Percentiles rank a stretch among this genome's conserved stretches.
phyloP scores from a whole-genome alignment of 64 coral and sea anemone genomes.

The Actinia equina region DNA sequence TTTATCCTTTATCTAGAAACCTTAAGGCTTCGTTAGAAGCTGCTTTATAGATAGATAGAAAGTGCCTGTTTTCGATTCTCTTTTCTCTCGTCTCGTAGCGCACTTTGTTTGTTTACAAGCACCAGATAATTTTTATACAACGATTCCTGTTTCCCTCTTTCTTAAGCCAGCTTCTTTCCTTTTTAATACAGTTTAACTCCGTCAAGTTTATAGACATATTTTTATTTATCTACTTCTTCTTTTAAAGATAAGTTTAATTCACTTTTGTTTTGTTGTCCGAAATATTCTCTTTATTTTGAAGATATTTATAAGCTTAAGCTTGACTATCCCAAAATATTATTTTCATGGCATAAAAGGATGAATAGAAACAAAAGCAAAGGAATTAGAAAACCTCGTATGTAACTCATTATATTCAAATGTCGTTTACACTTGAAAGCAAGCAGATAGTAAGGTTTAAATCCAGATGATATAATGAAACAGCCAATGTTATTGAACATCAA shows the following conservation, averaged over 20 bases:
- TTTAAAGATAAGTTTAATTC: neutral
- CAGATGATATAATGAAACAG: too few relatives aligned
- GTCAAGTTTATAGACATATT: neutral
- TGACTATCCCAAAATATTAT: too few relatives aligned
- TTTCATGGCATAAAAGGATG: too few relatives aligned
- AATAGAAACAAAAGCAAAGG: too few relatives aligned
- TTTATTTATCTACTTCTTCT: neutral
- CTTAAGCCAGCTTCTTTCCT: neutral
- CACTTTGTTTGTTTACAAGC: constrained; percentile 1
- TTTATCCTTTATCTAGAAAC: neutral
- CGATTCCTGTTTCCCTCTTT: neutral
- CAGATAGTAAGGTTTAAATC: too few relatives aligned
- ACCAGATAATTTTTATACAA: neutral
- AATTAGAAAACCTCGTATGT: too few relatives aligned
- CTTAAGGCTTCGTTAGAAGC: neutral
- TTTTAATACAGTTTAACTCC: neutral
- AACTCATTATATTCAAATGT: too few relatives aligned
- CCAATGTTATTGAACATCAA: too few relatives aligned
- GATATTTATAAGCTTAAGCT: too few relatives aligned
- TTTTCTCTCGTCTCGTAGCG: neutral
- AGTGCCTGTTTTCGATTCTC: neutral
- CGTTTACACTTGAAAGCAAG: too few relatives aligned
- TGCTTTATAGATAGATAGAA: neutral
- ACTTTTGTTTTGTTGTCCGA: neutral
- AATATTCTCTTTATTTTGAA: too few relatives aligned